These are phyloP conservation scores for Drosophila serrata DNA, from an alignment of 1,140 invertebrate genomes.

Conservation along the genomic window DNA sequence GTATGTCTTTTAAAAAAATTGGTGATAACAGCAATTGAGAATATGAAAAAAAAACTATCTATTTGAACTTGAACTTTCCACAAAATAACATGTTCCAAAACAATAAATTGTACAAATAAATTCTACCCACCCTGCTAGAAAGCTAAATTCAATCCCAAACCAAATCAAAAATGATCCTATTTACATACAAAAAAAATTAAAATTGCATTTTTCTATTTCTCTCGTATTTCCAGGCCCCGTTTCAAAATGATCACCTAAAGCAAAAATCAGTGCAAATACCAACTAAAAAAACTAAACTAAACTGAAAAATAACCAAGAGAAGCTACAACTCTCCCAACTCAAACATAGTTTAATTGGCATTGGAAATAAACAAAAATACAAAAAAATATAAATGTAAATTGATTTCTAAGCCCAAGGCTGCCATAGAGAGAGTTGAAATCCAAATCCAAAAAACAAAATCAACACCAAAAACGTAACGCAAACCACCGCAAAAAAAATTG, in stretches of 20 bases:
- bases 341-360: slow-evolving; percentile 50
- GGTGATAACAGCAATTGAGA: no score
- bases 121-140: no score
- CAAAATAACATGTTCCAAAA: no score
- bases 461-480: slow-evolving; percentile 56
- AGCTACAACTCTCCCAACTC: slow-evolving; percentile 18
- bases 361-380: slow-evolving; percentile 25
- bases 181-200: slow-evolving; percentile 18
- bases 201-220: slow-evolving; percentile 8
- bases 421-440: slow-evolving; percentile 11
- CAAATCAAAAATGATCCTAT: slow-evolving; percentile 5
- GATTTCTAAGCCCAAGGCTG: slow-evolving; percentile 33
- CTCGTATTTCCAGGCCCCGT: slow-evolving; percentile 39
- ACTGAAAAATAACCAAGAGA: slow-evolving; percentile 11
- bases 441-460: slow-evolving; percentile 10
- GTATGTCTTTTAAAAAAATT: no score
- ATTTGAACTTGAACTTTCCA: no score
- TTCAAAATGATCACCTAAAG: slow-evolving; percentile 63
- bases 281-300: slow-evolving; percentile 6
- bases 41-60: no score
- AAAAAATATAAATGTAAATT: slow-evolving; percentile 41
- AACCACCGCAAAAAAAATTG: slow-evolving; percentile 79
- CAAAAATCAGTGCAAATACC: slow-evolving; percentile 30
- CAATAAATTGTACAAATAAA: no score
- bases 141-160: neutral